Evolutionary conservation across 2,113 vertebrate genomes (phyloP), one percentile per base, ranked within the genome.

Genomic region (Lepisosteus osseus): DNA sequence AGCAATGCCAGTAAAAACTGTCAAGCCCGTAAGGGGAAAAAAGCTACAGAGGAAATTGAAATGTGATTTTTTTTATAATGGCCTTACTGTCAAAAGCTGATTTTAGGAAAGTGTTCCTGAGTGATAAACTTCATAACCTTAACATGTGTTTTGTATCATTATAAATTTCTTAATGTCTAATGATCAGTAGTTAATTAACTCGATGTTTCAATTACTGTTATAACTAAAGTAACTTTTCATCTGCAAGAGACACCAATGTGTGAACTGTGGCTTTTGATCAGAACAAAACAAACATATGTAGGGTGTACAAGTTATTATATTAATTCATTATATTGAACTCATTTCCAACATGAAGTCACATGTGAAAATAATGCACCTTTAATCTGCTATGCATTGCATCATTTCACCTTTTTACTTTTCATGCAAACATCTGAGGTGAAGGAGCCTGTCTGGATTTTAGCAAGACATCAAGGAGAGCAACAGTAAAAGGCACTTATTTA

Each of bases 401-500:
- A 67, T 80, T 83, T 83, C 80, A 84, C 80, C 86, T 84, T 88
- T 89, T 88, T 87, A 88, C 87, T 90, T 87, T 87, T 90, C 87
- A 90, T 88, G 84, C 84, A 79, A 84, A 79, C 87, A 84, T 72
- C 70, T 71, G 88, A 29, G 29, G 88, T 87, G 86, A 86, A 79
- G 86, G 87, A 85, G 87, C 84, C 86, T 88, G 87, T 89, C 87
- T 88, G 89, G 86, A 88, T 89, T 90, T 86, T 84, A 87, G 81
- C 80, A 80, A 72, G 83, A 85, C 81, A 85, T 84, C 85, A 80
- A 82, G 85, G 86, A 88, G 86, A 88, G 68, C 89, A 89, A 89
- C 87, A 88, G 89, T 86, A 86, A 90, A 90, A 91, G 89, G 89
- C 90, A 90, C 86, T 87, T 91, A 87, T 90, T 92, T 87, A 91